Evolutionary conservation across 2,888 invertebrate species (phyloP).

Genomic region (Coenonympha glycerion): DNA sequence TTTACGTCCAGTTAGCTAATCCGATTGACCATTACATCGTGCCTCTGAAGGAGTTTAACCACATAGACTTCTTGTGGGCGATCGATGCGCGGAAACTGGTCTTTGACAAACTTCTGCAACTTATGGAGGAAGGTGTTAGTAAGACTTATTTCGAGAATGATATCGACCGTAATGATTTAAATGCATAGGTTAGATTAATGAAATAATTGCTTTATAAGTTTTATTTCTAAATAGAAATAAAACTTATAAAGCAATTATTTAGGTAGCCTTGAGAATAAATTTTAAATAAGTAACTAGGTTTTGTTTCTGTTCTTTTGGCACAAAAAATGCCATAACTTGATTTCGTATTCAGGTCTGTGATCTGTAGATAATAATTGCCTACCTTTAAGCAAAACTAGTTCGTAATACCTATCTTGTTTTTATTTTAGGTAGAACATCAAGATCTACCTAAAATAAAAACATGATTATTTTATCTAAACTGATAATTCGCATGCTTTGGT

Average conservation of each 20-base stretch:
- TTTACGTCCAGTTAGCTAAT: conserved; percentile 73
- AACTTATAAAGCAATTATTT: too few species aligned
- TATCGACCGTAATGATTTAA: not conserved
- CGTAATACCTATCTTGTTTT: too few species aligned
- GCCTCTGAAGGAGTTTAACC: conserved; percentile 80
- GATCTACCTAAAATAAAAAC: too few species aligned
- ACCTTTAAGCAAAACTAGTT: too few species aligned
- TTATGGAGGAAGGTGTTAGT: conserved; percentile 53
- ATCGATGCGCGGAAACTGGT: conserved; percentile 77
- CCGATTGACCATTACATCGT: conserved; percentile 77
- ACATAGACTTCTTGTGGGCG: conserved; percentile 83
- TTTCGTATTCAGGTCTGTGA: too few species aligned
- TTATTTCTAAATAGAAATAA: too few species aligned
- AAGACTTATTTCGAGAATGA: conserved; percentile 14
- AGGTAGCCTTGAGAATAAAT: not conserved
- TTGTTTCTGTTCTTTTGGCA: not conserved
- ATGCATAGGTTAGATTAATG: not conserved
- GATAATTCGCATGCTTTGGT: too few species aligned
- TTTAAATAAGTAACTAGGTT: not conserved
- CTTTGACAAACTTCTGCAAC: conserved; percentile 67
- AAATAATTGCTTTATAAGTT: not conserved
- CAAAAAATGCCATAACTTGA: not conserved
- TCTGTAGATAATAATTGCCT: too few species aligned
- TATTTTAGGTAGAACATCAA: too few species aligned
- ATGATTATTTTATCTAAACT: too few species aligned